Conservation (phyloP, 2,113 vertebrate species). For the Podilymbus podiceps region DNA sequence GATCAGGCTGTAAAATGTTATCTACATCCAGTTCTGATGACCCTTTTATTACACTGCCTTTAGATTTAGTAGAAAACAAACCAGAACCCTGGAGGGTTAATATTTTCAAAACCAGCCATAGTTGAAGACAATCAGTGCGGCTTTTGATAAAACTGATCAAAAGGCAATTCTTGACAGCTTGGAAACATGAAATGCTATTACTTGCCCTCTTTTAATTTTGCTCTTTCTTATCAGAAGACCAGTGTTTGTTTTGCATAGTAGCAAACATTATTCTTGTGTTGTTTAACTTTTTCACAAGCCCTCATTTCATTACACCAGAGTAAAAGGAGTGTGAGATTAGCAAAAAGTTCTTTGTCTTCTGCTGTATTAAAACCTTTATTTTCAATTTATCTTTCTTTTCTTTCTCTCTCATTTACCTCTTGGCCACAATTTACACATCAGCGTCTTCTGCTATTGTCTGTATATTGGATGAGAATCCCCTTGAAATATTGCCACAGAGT, state of each 20-base stretch:
- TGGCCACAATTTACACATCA: slow-evolving; percentile 19
- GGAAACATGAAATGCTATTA: slow-evolving; percentile 50
- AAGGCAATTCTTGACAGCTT: slow-evolving; percentile 37
- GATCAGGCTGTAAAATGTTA: background rate
- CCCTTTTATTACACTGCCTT: background rate
- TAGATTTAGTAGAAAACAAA: slow-evolving; percentile 25
- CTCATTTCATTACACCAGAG: background rate
- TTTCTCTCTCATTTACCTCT: slow-evolving; percentile 9
- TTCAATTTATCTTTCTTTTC: background rate
- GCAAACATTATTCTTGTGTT: background rate
- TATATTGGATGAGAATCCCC: slow-evolving; percentile 14
- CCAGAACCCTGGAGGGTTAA: slow-evolving; percentile 23
- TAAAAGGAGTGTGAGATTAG: slow-evolving; percentile 4
- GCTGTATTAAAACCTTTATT: background rate
- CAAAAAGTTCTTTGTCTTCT: slow-evolving; percentile 17
- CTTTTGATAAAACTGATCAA: slow-evolving; percentile 67
- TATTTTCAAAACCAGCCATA: slow-evolving; percentile 29
- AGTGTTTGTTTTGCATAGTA: slow-evolving; percentile 38
- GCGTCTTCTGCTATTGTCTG: background rate
- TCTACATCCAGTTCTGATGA: background rate
- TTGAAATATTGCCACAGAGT: slow-evolving; percentile 27
- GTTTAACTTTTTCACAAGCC: slow-evolving; percentile 27
- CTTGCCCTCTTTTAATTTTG: slow-evolving; percentile 49
- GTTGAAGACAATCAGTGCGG: slow-evolving; percentile 24
- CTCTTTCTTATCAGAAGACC: slow-evolving; percentile 51